A percentile compares a stretch with the other conserved stretches of the same genome.
These are phyloP conservation scores for Sardina pilchardus DNA, from an alignment of 2,113 vertebrate genomes.

Conservation along the genomic window DNA sequence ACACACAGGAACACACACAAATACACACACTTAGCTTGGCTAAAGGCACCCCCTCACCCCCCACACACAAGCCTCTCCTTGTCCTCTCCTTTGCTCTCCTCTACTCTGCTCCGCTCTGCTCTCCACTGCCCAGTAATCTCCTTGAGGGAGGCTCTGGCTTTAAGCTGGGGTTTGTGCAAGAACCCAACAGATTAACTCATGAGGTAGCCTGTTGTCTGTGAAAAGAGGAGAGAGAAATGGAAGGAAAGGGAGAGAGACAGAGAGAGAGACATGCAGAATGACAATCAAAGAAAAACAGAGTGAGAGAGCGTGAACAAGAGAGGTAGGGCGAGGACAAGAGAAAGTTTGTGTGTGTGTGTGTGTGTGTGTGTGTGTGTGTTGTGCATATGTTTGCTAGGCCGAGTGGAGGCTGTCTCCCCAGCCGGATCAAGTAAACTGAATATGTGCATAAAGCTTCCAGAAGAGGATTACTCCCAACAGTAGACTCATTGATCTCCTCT, in stretches of 20 bases:
- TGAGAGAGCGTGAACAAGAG: background rate
- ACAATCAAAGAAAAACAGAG: background rate
- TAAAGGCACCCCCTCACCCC: background rate
- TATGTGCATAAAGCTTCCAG: conserved; percentile 29
- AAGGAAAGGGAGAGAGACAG: background rate
- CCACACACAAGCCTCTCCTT: background rate
- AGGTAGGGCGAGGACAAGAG: background rate
- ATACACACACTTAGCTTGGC: background rate
- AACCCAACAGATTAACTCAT: conserved; percentile 53
- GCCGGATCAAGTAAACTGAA: background rate
- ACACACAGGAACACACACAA: no score
- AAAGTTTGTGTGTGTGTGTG: background rate
- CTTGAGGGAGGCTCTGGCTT: background rate
- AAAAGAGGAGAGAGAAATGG: background rate
- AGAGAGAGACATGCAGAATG: background rate
- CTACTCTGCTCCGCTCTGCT: background rate
- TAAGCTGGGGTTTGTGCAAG: conserved; percentile 26
- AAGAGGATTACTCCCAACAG: conserved; percentile 55
- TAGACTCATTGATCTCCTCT: conserved; percentile 23
- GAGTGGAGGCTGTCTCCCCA: background rate
- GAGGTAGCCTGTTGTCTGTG: conserved; percentile 57
- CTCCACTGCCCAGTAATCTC: background rate
- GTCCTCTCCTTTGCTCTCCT: background rate
- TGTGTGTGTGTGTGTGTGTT: background rate
- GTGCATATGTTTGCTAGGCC: background rate